Evolutionary conservation across 2,113 vertebrate species (phyloP), one percentile per base, ranked within the genome.

Genomic region (Acrocephalus kingi): DNA sequence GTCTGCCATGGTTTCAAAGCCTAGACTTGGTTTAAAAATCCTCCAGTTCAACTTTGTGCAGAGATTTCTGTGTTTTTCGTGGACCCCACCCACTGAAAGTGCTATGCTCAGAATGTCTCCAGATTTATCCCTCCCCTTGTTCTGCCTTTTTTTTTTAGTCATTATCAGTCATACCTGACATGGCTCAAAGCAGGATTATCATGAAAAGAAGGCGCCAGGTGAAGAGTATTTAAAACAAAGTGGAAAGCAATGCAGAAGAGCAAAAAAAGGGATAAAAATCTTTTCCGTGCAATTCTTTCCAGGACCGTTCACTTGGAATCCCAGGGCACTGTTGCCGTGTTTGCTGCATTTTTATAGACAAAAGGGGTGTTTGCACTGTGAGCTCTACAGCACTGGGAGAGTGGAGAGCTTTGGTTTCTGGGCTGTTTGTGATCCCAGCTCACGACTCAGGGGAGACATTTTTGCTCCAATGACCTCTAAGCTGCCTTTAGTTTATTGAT

Each of bases 401-500:
- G 31, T 52, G 87, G 62, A 71, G 54, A 59, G 28, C 67, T 87
- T 56, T 89, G 51, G 58, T 68, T 84, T 41, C 62, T 7, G 4
- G 25, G 46, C 74, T 80, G 15, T 45, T 87, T 88, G 67, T 79
- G 87, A 93, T 28, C 62, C 56, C 43, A 68, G 48, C 63, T 89
- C 84, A 58, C 5, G 23, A 33, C 76, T 90, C 66, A 67, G 30
- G 66, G 59, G 89, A 83, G 56, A 62, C 43, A 37, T 52, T 90
- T 72, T 22, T 96, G 76, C 89, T 85, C 92, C 76, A 31, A 6
- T 94, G 74, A 94, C 91, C 93, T 92, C 95, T 85, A 84, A 96
- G 77, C 52, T 90, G 84, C 68, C 74, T 88, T 91, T 73, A 93
- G 63, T 35, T 95, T 96, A 96, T 85, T 93, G 73, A 96, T 96